Conservation (phyloP, 2,888 invertebrate genomes). For the Petrolisthes cinctipes region DNA sequence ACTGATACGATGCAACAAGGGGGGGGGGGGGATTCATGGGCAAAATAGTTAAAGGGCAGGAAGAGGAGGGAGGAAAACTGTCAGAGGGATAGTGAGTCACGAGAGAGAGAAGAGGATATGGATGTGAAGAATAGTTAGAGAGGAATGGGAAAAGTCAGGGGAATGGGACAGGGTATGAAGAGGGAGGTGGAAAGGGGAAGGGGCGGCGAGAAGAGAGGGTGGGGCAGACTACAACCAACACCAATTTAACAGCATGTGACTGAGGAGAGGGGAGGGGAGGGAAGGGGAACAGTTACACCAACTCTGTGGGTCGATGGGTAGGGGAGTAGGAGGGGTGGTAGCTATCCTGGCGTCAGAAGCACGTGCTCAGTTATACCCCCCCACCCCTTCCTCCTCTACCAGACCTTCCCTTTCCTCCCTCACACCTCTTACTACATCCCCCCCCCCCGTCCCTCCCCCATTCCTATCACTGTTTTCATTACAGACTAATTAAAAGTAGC, state of each 20-base stretch:
- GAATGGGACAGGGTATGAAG: not conserved
- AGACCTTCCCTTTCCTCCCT: not conserved
- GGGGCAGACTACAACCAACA: not conserved
- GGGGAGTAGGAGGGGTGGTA: not conserved
- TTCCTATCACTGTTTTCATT: not conserved
- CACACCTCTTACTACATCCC: not conserved
- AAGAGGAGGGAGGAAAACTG: not conserved
- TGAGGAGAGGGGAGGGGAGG: not conserved
- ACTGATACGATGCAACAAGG: not conserved
- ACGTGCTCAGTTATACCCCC: conserved; percentile 2
- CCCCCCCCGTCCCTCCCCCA: not conserved
- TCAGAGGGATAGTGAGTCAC: not conserved
- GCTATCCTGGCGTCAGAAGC: not conserved
- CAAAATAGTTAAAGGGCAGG: not conserved
- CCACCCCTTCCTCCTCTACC: not conserved
- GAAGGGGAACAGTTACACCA: not conserved
- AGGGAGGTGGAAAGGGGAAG: conserved; percentile 20
- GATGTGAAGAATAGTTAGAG: not conserved
- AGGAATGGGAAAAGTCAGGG: not conserved
- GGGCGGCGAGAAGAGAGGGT: not conserved
- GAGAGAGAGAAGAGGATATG: conserved; percentile 14
- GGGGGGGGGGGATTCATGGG: not conserved
- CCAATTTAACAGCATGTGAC: conserved; percentile 14
- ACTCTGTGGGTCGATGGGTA: not conserved
- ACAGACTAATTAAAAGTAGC: not conserved